phyloP scores from a whole-genome alignment of 2,113 vertebrate species.

The Phaethon lepturus region DNA sequence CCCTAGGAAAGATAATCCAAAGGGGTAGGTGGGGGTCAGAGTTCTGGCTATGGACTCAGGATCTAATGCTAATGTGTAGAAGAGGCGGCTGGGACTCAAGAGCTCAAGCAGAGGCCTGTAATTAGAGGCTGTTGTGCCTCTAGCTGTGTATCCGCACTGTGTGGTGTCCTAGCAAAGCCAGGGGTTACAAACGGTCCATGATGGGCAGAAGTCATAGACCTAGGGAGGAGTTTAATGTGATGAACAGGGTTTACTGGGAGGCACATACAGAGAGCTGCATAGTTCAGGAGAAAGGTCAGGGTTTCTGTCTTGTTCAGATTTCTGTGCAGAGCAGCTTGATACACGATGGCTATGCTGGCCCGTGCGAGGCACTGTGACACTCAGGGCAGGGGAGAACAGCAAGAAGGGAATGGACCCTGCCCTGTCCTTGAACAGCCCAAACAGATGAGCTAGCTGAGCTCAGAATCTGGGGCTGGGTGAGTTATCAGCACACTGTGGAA shows the following conservation, averaged over 20 bases:
- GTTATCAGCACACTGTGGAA: not conserved
- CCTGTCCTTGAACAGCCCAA: not conserved
- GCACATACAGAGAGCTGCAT: not conserved
- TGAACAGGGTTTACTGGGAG: not conserved
- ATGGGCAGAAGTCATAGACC: not conserved
- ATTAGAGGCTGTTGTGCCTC: not conserved
- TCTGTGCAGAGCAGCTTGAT: not conserved
- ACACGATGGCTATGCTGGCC: rapidly evolving
- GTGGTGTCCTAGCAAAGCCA: not conserved
- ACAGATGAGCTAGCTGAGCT: not conserved
- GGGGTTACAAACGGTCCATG: not conserved
- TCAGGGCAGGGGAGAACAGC: not conserved
- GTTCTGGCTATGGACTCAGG: not conserved
- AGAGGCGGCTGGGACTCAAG: not conserved
- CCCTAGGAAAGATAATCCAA: not conserved
- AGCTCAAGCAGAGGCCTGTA: not conserved
- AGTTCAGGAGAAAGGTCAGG: not conserved
- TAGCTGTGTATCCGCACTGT: no score
- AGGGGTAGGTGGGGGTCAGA: not conserved
- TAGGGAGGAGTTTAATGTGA: not conserved
- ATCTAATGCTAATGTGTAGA: not conserved
- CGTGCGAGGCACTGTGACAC: not conserved
- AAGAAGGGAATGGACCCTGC: not conserved
- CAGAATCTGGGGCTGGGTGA: not conserved
- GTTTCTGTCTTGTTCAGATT: not conserved